These are phyloP conservation scores for Caenorhabditis tropicalis DNA, from an alignment of 1,140 invertebrate genomes.

Conservation along the genomic window DNA sequence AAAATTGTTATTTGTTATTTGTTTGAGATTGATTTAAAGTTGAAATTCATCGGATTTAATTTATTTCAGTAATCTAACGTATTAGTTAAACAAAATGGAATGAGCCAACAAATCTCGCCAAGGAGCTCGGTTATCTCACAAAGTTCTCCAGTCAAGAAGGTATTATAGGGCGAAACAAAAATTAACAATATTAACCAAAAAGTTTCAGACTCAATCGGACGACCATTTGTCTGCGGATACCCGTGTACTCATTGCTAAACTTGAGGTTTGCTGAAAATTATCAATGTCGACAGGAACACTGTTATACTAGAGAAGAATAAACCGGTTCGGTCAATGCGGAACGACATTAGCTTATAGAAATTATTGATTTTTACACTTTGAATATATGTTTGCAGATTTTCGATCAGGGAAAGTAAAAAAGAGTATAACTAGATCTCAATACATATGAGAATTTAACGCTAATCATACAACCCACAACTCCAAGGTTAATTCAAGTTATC, in stretches of 20 bases:
- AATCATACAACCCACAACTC: too few species aligned
- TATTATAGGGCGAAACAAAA: not conserved
- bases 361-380: not conserved
- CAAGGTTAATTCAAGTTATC: too few species aligned
- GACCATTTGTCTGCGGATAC: conserved; percentile 19
- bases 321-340: not conserved
- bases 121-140: not conserved
- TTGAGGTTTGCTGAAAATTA: not conserved
- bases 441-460: too few species aligned
- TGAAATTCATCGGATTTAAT: not conserved
- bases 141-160: not conserved
- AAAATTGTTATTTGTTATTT: not conserved
- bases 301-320: not conserved
- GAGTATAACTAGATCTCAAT: too few species aligned
- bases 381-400: not conserved
- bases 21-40: not conserved
- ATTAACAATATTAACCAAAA: not conserved
- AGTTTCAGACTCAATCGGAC: conserved; percentile 3
- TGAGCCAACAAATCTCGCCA: conserved; percentile 27
- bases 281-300: not conserved
- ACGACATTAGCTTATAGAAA: not conserved
- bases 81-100: not conserved
- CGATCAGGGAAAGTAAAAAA: not conserved
- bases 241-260: conserved; percentile 24
- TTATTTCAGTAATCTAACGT: not conserved